Conservation (phyloP, 2,888 invertebrate genomes). For the Hanleya hanleyi region DNA sequence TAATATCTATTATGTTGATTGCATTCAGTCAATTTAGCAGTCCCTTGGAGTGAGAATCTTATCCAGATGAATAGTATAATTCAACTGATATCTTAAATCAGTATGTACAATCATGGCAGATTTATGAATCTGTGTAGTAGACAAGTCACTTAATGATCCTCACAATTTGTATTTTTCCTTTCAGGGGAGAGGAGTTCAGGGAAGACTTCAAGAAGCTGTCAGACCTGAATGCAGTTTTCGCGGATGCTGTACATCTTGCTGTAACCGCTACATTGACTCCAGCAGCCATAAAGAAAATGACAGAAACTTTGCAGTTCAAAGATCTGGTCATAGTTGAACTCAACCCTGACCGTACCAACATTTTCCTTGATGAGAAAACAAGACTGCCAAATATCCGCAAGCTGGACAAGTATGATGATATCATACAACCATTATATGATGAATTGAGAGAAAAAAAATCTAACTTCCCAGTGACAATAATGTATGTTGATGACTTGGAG, state of each 20-base stretch:
- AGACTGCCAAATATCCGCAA: conserved; percentile 23
- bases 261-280: conserved; percentile 42
- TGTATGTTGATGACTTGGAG: conserved; percentile 29
- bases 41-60: no score
- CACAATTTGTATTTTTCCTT: no score
- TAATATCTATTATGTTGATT: no score
- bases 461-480: conserved; percentile 25
- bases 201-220: conserved; percentile 23
- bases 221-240: conserved; percentile 27
- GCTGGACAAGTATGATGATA: conserved; percentile 23
- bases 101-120: no score
- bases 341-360: conserved; percentile 31
- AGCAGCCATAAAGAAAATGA: conserved; percentile 23
- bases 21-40: no score
- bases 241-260: conserved; percentile 23
- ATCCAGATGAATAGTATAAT: no score
- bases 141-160: no score
- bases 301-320: conserved; percentile 18
- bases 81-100: no score
- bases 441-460: conserved; percentile 7
- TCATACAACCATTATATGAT: conserved; percentile 16
- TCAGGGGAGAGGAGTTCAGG: conserved; percentile 32
- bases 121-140: no score
- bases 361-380: conserved; percentile 11
- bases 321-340: background rate